phyloP scores from a whole-genome alignment of 1,140 invertebrate genomes.

The Paraescarpia echinospica region DNA sequence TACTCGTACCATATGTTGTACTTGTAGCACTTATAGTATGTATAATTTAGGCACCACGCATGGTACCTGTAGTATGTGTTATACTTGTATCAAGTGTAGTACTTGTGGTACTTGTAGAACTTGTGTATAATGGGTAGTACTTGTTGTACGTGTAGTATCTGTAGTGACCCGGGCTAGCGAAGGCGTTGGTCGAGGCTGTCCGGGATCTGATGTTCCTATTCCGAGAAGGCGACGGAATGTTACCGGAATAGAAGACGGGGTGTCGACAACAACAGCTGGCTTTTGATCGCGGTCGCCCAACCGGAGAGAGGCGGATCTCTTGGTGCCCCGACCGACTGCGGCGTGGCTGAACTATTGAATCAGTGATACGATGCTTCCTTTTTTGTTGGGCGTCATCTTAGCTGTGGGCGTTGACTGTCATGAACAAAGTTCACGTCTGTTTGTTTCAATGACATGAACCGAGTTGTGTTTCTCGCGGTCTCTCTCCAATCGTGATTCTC shows the following conservation, averaged over 20 bases:
- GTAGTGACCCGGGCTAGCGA: background rate
- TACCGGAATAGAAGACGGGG: background rate
- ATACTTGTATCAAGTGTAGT: background rate
- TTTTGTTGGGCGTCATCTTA: background rate
- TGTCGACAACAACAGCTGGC: background rate
- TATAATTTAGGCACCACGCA: background rate
- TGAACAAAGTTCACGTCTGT: background rate
- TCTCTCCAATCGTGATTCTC: background rate
- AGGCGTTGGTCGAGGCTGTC: background rate
- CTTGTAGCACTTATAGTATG: too few relatives aligned
- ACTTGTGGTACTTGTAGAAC: background rate
- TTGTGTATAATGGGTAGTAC: background rate
- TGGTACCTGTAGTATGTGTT: background rate
- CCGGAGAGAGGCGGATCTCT: background rate
- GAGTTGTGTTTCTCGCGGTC: background rate
- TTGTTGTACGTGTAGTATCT: background rate
- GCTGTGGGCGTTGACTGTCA: background rate
- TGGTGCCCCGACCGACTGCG: background rate
- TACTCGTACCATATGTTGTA: too few relatives aligned
- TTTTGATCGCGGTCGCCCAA: background rate
- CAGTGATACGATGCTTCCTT: background rate
- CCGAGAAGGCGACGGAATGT: background rate
- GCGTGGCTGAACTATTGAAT: background rate
- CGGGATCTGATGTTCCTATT: background rate
- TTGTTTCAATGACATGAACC: background rate